Conservation (phyloP, 2,797 vertebrate genomes). For the Carduelis carduelis region DNA sequence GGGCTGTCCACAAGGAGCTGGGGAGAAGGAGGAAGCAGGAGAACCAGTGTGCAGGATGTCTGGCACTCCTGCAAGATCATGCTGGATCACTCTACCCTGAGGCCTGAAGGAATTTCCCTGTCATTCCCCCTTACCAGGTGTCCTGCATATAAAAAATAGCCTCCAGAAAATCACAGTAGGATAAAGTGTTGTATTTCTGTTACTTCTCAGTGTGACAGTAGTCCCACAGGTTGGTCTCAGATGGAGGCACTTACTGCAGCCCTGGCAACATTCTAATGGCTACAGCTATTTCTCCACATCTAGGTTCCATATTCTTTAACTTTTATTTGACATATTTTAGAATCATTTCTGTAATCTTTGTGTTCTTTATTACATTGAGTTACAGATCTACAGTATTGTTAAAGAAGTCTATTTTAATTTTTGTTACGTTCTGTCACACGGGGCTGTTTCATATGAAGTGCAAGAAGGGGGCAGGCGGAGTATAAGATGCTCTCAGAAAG, state of each 20-base stretch:
- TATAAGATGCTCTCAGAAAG: neutral
- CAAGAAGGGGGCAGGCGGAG: fast-evolving
- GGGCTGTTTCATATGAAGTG: neutral
- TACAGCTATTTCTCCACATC: neutral
- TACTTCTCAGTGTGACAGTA: neutral
- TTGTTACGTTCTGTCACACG: neutral
- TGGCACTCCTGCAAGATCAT: neutral
- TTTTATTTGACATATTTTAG: neutral
- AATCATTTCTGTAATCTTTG: neutral
- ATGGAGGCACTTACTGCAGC: neutral
- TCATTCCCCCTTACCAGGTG: neutral
- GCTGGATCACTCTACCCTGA: neutral
- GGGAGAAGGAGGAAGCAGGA: neutral
- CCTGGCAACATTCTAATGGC: neutral
- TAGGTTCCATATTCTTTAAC: fast-evolving
- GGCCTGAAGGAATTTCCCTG: neutral
- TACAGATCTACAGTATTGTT: neutral
- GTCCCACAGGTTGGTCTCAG: neutral
- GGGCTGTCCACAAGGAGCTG: neutral
- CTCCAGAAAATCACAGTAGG: neutral
- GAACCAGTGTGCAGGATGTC: neutral
- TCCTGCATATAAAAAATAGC: neutral
- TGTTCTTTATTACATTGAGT: neutral
- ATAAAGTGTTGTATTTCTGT: neutral
- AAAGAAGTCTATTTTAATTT: neutral